Conservation (phyloP, 2,113 vertebrate genomes). For the Urocynchramus pylzowi region DNA sequence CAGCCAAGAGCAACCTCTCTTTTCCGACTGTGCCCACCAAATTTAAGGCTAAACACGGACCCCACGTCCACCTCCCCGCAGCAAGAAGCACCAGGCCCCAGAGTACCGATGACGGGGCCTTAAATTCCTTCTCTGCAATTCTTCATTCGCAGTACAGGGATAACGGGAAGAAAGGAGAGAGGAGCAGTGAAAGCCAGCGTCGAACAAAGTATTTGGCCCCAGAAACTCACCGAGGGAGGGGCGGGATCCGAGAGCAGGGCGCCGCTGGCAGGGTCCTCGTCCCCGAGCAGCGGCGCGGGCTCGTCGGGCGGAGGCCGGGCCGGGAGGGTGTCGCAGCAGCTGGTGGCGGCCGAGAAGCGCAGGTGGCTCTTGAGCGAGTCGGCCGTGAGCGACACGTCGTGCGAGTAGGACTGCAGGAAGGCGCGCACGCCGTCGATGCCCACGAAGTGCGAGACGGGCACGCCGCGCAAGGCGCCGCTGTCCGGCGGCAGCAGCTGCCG, state of each 20-base stretch:
- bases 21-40: fast-evolving
- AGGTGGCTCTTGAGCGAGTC: background rate
- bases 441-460: background rate
- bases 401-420: background rate
- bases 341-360: background rate
- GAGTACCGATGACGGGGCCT: too few species aligned
- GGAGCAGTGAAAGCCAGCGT: fast-evolving
- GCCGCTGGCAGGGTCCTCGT: background rate
- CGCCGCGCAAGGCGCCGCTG: background rate
- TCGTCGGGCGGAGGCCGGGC: background rate
- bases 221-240: fast-evolving
- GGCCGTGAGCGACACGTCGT: background rate
- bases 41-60: background rate
- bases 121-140: too few species aligned
- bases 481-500: background rate
- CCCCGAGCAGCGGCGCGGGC: background rate
- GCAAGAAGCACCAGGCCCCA: too few species aligned
- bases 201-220: background rate
- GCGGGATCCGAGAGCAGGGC: fast-evolving
- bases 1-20: background rate
- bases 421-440: background rate
- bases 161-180: too few species aligned
- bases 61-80: fast-evolving
- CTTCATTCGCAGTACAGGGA: background rate
- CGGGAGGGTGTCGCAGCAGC: constrained; percentile 39